phyloP scores from a whole-genome alignment of 2,797 vertebrate species.

The Petrocephalus schoutedeni region DNA sequence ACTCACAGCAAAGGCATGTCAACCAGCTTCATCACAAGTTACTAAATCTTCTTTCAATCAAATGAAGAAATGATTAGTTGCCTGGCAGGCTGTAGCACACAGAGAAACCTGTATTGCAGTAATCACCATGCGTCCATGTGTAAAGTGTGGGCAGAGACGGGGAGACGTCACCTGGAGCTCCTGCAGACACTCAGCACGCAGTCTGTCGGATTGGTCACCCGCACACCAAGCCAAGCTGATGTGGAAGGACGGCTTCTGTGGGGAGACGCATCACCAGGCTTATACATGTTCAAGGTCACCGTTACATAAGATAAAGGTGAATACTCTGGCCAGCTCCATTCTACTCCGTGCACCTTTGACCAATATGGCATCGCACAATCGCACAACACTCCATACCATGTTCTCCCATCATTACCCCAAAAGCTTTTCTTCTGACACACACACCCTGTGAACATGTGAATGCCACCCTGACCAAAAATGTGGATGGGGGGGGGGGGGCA shows the following conservation, averaged over 20 bases:
- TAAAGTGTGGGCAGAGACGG: not conserved
- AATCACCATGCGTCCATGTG: not conserved
- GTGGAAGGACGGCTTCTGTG: constrained; percentile 88
- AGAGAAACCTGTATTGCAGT: not conserved
- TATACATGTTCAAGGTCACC: not conserved
- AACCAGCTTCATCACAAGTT: not conserved
- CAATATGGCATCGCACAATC: too few species aligned
- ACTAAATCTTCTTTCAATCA: not conserved
- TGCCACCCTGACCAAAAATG: not conserved
- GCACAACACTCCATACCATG: too few species aligned
- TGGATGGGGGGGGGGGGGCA: not conserved
- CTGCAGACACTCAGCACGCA: constrained; percentile 60
- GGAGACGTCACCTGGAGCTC: constrained; percentile 74
- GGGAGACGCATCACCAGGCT: constrained; percentile 1
- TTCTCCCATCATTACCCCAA: too few species aligned
- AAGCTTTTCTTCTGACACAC: not conserved
- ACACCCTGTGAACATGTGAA: not conserved
- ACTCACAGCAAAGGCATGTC: not conserved
- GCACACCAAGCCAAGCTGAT: constrained; percentile 90
- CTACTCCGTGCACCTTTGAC: too few species aligned
- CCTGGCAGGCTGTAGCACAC: not conserved
- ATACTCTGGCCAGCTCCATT: not conserved
- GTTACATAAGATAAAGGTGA: not conserved
- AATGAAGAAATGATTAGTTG: not conserved
- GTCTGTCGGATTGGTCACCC: constrained; percentile 61